Conservation (phyloP, 2,888 invertebrate genomes). For the Tuta absoluta region DNA sequence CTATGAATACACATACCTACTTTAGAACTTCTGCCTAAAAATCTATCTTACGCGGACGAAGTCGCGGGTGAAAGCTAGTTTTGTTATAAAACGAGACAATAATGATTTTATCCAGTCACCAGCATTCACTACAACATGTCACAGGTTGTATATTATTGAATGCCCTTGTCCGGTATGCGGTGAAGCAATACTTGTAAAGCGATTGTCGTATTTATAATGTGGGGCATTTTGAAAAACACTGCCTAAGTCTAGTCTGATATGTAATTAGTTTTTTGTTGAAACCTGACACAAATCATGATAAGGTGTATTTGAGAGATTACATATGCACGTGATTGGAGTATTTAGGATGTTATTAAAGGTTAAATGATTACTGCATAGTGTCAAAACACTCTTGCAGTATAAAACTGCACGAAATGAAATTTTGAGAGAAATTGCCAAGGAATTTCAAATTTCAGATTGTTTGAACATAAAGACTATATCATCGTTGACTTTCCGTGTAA, state of each 20-base stretch:
- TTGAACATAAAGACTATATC: too few species aligned
- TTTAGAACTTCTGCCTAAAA: too few species aligned
- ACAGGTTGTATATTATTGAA: conserved; percentile 15
- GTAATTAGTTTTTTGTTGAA: not conserved
- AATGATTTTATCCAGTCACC: not conserved
- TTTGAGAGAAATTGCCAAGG: too few species aligned
- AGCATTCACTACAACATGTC: not conserved
- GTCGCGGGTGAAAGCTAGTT: too few species aligned
- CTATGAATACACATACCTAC: too few species aligned
- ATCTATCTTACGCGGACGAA: too few species aligned
- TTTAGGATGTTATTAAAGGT: too few species aligned
- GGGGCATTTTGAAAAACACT: conserved; percentile 10
- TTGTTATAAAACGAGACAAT: not conserved
- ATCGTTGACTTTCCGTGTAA: too few species aligned
- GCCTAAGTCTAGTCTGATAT: not conserved
- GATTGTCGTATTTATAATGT: conserved; percentile 18
- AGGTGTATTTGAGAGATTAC: not conserved
- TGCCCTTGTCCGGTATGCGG: conserved; percentile 22
- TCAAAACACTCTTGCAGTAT: too few species aligned
- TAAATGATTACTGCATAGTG: too few species aligned
- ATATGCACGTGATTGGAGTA: not conserved
- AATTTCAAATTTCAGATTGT: too few species aligned
- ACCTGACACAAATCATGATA: not conserved
- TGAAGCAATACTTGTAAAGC: not conserved
- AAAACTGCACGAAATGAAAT: too few species aligned